Evolutionary conservation across 2,113 vertebrate genomes (phyloP).

Genomic region (Serilophus lunatus): DNA sequence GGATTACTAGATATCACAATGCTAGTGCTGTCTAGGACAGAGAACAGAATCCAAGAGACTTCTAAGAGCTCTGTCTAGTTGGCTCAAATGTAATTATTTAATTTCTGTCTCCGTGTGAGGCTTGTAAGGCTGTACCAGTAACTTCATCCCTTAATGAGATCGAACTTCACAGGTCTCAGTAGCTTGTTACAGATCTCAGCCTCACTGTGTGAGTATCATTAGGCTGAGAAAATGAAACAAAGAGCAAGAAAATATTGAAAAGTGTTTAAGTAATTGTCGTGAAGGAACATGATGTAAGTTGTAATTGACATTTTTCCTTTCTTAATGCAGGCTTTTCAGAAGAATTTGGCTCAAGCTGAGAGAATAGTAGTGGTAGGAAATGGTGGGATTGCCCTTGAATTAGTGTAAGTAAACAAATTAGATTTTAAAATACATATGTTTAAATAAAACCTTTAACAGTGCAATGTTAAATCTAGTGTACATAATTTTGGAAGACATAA

Average conservation of each 20-base stretch:
- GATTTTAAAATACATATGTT: neutral
- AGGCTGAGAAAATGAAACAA: neutral
- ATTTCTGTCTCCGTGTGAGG: neutral
- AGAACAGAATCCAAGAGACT: neutral
- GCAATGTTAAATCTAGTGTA: neutral
- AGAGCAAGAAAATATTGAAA: neutral
- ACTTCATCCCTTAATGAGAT: neutral
- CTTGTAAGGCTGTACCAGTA: neutral
- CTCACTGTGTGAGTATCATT: neutral
- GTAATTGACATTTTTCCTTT: neutral
- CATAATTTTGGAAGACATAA: neutral
- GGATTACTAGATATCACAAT: neutral
- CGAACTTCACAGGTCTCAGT: neutral
- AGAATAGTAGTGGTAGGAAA: conserved; percentile 92
- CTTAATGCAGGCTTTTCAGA: conserved; percentile 87
- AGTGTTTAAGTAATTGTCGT: neutral
- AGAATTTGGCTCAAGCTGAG: conserved; percentile 81
- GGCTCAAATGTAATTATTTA: neutral
- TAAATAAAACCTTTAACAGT: neutral
- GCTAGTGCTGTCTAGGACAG: neutral
- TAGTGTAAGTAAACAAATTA: conserved; percentile 82
- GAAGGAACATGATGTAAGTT: neutral
- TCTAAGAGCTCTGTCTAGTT: neutral
- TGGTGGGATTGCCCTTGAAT: conserved; percentile 94
- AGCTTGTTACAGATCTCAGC: neutral